Conservation (phyloP, 2,797 vertebrate species). For the Peromyscus eremicus region DNA sequence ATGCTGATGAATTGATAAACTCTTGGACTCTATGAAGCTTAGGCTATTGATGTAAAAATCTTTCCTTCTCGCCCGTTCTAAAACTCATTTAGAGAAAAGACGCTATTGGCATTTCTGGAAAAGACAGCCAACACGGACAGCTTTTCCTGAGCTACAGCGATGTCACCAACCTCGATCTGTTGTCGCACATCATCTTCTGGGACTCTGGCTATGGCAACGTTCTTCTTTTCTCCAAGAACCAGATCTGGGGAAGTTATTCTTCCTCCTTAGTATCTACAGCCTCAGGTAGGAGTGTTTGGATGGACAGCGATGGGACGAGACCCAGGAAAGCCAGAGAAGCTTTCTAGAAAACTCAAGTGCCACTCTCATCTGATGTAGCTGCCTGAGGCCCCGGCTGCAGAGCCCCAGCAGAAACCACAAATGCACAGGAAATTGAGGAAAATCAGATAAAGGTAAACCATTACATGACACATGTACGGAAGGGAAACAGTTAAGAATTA, state of each 20-base stretch:
- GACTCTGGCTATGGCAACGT: conserved; percentile 48
- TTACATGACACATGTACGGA: conserved; percentile 71
- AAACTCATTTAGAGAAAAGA: conserved; percentile 50
- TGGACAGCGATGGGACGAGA: not conserved
- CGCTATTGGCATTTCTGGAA: conserved; percentile 39
- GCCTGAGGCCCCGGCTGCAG: conserved; percentile 27
- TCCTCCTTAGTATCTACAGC: conserved; percentile 41
- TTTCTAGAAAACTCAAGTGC: conserved; percentile 26
- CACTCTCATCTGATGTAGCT: not conserved
- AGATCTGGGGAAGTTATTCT: conserved; percentile 22
- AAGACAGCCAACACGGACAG: not conserved
- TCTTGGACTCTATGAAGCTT: conserved; percentile 6
- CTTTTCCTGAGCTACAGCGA: conserved; percentile 25
- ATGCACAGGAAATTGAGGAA: conserved; percentile 80
- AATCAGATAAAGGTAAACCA: conserved; percentile 80
- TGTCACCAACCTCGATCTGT: conserved; percentile 71
- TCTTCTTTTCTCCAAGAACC: conserved; percentile 50
- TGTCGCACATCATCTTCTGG: conserved; percentile 47
- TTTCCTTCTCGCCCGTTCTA: conserved; percentile 48
- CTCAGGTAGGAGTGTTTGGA: conserved; percentile 23
- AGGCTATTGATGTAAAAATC: conserved; percentile 36
- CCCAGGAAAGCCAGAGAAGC: not conserved
- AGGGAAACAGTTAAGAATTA: conserved; percentile 84
- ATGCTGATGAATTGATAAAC: conserved; percentile 24
- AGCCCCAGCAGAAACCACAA: conserved; percentile 76